These are phyloP conservation scores for Mayetiola destructor DNA, from an alignment of 2,888 invertebrate genomes.

Conservation along the genomic window DNA sequence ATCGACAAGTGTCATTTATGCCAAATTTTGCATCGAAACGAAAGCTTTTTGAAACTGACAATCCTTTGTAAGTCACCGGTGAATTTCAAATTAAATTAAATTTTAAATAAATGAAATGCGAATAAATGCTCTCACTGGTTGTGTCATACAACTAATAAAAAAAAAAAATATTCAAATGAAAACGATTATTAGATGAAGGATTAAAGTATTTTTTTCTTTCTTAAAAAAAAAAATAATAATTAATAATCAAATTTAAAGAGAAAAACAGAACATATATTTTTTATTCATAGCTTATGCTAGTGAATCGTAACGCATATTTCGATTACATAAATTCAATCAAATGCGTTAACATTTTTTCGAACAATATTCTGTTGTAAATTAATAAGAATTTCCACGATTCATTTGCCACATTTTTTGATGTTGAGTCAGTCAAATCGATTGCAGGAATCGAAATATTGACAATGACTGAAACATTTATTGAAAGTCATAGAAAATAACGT, in stretches of 20 bases:
- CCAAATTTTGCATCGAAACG: neutral
- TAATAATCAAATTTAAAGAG: neutral
- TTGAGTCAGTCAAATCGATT: too few species aligned
- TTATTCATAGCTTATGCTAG: neutral
- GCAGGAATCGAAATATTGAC: too few species aligned
- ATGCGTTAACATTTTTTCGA: too few species aligned
- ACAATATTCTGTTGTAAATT: too few species aligned
- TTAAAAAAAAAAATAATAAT: neutral
- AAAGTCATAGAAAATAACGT: too few species aligned
- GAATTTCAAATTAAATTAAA: slow-evolving; percentile 8
- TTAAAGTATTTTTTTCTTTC: too few species aligned
- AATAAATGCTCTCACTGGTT: slow-evolving; percentile 17
- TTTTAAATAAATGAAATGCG: slow-evolving; percentile 9
- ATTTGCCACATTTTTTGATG: too few species aligned
- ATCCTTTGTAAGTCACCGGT: neutral
- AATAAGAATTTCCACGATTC: too few species aligned
- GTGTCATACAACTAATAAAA: slow-evolving; percentile 15
- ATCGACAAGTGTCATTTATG: neutral
- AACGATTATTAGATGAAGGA: neutral
- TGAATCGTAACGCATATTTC: too few species aligned
- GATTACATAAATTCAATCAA: too few species aligned
- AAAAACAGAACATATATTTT: neutral
- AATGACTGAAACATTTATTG: too few species aligned
- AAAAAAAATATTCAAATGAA: neutral
- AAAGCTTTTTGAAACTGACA: neutral